phyloP scores from a whole-genome alignment of 2,797 vertebrate genomes.

The Rhyacichthys aspro region DNA sequence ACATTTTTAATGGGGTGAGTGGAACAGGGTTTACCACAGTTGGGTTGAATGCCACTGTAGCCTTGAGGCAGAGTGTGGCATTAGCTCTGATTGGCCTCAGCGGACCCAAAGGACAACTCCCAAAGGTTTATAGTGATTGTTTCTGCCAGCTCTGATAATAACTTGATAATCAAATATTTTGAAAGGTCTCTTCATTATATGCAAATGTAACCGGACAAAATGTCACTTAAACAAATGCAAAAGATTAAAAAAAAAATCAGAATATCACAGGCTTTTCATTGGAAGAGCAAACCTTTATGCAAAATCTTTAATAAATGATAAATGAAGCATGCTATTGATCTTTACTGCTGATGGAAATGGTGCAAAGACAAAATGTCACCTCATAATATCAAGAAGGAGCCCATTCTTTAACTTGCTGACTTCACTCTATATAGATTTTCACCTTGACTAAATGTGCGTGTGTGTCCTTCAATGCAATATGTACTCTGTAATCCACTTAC shows the following conservation, averaged over 20 bases:
- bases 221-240: background rate
- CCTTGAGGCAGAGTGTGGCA: conserved; percentile 41
- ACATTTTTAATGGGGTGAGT: conserved; percentile 26
- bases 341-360: background rate
- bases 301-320: conserved; percentile 1
- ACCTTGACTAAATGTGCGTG: conserved; percentile 20
- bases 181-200: conserved; percentile 1
- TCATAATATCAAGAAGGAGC: background rate
- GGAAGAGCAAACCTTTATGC: too few relatives aligned
- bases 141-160: conserved; percentile 27
- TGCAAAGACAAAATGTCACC: background rate
- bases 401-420: conserved; percentile 22
- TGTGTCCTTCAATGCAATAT: conserved; percentile 9
- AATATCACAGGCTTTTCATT: too few relatives aligned
- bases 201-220: background rate
- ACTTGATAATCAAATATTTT: background rate
- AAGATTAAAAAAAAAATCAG: background rate
- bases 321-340: background rate
- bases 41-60: conserved; percentile 41
- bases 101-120: conserved; percentile 13
- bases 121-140: conserved; percentile 10
- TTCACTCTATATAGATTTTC: conserved; percentile 8
- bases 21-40: conserved; percentile 27
- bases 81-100: conserved; percentile 39
- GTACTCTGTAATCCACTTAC: conserved; percentile 49